Evolutionary conservation across 2,888 invertebrate genomes (phyloP), one percentile per base, ranked within the genome.

Genomic region (Scelioninae gen. 2): DNA sequence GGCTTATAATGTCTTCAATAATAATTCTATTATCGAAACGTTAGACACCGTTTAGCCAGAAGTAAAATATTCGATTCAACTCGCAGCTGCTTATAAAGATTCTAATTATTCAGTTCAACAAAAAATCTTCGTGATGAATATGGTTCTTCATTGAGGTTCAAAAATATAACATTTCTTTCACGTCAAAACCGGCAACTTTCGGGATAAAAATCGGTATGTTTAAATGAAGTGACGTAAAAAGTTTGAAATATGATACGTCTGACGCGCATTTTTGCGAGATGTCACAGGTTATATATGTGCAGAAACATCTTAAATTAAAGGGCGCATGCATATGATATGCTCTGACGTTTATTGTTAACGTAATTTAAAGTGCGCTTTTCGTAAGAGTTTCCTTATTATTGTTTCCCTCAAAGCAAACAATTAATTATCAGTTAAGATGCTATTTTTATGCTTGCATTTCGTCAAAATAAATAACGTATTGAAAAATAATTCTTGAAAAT

Each of bases 171-270:
- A 3, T 11, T 28, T 9, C 15, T 41, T 65, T 58, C 31, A 60
- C 58, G 58, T 68, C 68, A 68, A 2, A 31, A 7, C 3, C 15
- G n/a, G 10, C 22, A 39, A 13, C 7, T 65, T 65, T 65, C 4
- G 11, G 48, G 13, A 15, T 43, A 58, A 58, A 39, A 50, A 10
- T 0, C 10, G 19, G 15, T 16, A 3, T 58, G 50, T 11, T 18
- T 46, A 35, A 57, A 43, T 50, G 43, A 39, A 41, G 2, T 69
- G 61, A 70, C 63, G 63, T 43, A 50, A 57, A 70, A 55, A 50
- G 25, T 35, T 28, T 68, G 67, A 58, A 68, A 68, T 50, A 58
- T 52, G 67, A 68, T 58, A 68, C 25, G 15, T 25, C 19, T 58
- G 58, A 68, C 52, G 67, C n/a, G 11, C 11, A 16, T 50, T 46